Percentiles rank a stretch among this genome's conserved stretches.
These are phyloP conservation scores for Pyrgus malvae DNA, from an alignment of 2,888 invertebrate species.

Conservation along the genomic window DNA sequence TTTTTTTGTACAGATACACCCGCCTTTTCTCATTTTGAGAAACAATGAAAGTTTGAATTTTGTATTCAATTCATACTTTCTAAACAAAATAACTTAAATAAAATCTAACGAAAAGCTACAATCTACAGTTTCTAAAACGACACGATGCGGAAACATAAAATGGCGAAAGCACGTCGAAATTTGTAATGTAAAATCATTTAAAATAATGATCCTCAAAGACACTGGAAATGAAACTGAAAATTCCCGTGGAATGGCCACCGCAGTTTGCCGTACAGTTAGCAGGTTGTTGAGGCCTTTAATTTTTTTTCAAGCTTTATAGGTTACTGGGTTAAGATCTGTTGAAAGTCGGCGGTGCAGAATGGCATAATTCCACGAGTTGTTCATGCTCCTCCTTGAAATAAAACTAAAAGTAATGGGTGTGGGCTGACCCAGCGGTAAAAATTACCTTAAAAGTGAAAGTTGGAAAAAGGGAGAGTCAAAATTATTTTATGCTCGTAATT, in stretches of 20 bases:
- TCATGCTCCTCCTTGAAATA: conserved; percentile 24
- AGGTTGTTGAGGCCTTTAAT: conserved; percentile 25
- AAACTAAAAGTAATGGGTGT: conserved; percentile 24
- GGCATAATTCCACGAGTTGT: conserved; percentile 26
- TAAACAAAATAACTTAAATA: background rate
- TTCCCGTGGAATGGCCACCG: conserved; percentile 19
- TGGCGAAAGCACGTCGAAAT: conserved; percentile 8
- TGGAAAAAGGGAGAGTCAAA: conserved; percentile 1
- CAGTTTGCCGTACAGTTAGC: conserved; percentile 24
- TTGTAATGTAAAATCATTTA: conserved; percentile 23
- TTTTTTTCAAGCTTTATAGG: conserved; percentile 28
- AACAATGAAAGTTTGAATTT: no score
- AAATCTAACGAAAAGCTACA: background rate
- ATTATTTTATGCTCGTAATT: background rate
- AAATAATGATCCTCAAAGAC: conserved; percentile 26
- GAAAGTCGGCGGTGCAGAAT: conserved; percentile 25
- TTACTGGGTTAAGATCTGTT: conserved; percentile 29
- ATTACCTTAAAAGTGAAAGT: conserved; percentile 21
- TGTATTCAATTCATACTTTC: no score
- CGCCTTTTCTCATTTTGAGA: no score
- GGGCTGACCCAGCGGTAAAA: conserved; percentile 13
- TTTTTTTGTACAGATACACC: no score
- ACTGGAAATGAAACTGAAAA: conserved; percentile 22
- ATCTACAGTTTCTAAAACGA: background rate
- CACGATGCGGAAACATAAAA: background rate